Evolutionary conservation across 2,797 vertebrate genomes (phyloP).

Genomic region (Molossus alvarezi): DNA sequence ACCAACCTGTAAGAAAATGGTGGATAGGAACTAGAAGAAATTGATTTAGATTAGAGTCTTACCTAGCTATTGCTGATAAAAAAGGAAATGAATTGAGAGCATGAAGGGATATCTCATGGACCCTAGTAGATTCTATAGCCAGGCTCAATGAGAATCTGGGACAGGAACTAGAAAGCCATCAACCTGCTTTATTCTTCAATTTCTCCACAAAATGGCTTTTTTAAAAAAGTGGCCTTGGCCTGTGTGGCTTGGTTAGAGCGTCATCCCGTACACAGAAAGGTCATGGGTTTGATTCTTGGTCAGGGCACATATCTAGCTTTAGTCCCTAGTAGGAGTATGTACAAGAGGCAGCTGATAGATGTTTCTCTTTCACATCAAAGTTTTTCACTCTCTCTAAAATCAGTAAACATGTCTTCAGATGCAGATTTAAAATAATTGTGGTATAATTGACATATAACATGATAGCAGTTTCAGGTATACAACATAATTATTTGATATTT

Average conservation of each 20-base stretch:
- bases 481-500: background rate
- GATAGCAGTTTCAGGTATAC: background rate
- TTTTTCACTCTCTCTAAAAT: too few relatives aligned
- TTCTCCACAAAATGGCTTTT: background rate
- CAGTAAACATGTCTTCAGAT: too few relatives aligned
- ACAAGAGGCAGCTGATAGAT: too few relatives aligned
- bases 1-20: background rate
- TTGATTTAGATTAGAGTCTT: background rate
- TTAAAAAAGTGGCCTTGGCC: too few relatives aligned
- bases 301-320: too few relatives aligned
- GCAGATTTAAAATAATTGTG: background rate
- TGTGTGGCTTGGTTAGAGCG: too few relatives aligned
- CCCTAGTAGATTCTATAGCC: background rate
- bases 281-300: too few relatives aligned
- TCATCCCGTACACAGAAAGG: too few relatives aligned
- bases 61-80: background rate
- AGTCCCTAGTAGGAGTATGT: too few relatives aligned
- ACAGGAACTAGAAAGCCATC: background rate
- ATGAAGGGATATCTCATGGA: background rate
- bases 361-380: too few relatives aligned
- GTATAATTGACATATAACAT: background rate
- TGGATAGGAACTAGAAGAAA: background rate
- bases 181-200: background rate
- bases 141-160: background rate
- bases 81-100: background rate